Conservation (phyloP, 64 coral and sea anemone genomes). For the Pocillopora damicornis region DNA sequence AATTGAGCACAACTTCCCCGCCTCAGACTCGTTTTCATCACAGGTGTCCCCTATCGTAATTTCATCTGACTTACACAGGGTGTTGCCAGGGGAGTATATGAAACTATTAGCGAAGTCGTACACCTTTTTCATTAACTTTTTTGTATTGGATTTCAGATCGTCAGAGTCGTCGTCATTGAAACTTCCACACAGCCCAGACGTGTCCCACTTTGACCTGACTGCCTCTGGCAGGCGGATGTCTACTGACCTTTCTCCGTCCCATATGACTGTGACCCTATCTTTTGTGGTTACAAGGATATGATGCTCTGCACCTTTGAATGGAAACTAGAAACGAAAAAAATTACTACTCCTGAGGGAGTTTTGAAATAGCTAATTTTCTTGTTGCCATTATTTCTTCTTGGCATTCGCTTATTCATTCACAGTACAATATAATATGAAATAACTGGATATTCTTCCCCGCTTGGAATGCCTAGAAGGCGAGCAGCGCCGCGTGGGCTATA, state of each 20-base stretch:
- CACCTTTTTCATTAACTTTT: not conserved
- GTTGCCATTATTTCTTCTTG: too few species aligned
- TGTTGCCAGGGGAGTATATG: not conserved
- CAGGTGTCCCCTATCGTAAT: not conserved
- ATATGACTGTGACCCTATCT: not conserved
- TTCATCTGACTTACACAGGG: not conserved
- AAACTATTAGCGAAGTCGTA: not conserved
- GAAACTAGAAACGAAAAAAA: not conserved
- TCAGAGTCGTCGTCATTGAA: slow-evolving; percentile 23
- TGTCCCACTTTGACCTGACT: not conserved
- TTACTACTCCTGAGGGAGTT: not conserved
- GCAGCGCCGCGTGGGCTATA: too few species aligned
- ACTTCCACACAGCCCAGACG: slow-evolving; percentile 6
- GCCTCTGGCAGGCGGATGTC: not conserved
- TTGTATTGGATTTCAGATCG: not conserved
- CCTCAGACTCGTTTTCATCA: not conserved
- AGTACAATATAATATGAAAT: too few species aligned
- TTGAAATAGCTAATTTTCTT: not conserved
- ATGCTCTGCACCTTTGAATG: not conserved
- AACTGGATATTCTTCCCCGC: too few species aligned
- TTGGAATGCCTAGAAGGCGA: too few species aligned
- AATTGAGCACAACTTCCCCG: not conserved
- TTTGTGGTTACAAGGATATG: not conserved
- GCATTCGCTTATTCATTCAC: too few species aligned
- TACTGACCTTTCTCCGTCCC: not conserved